Base-by-base conservation (phyloP, 2,113 vertebrate genomes). In the Lamprologus ornatipinnis region DNA sequence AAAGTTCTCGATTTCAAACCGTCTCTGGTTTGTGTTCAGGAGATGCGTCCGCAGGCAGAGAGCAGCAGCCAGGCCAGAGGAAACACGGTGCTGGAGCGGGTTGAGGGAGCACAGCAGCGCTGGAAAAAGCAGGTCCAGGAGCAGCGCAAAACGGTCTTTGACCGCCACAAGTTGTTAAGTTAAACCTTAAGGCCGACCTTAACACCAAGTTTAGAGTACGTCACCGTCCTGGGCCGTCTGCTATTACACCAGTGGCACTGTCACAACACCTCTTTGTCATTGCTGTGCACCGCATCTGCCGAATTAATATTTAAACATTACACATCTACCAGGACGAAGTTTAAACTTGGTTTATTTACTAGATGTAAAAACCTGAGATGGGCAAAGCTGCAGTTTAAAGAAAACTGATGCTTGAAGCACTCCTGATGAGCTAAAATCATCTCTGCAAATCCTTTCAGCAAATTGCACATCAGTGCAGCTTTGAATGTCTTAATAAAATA, bases 111-210 rank as follows among this genome's bases (percentile, higher is more conserved):
- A 0, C 98, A 99, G 96, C 98, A 99, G 93, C 97, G 98, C 86
- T 99, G 98, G 98, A 99, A 99, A 92, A 97, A 97, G 89, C 98
- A 99, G 93, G 98, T 99, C 89, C 98, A 98, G 96, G 98, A 99
- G 88, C 98, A 99, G 93, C 96, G 98, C 88, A 99, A 98, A 96
- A 99, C 98, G 0, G 98, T 99, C 45, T 99, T 99, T 1, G 98
- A 99, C 86, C 97, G 98, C 31, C 98, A 99, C 95, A 99, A 99
- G 96, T 97, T 99, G 97, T 97, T 99, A 37, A 99, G 98, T 95
- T 99, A 96, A 92, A 11, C 31, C 9, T 17, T 21, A 7, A 19
- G 6, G 21, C n/a, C 57, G 68, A 80, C 37, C 21, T 21, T 89
- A 35, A 83, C 26, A 33, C 23, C 63, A 68, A 37, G 33, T 80